These are phyloP conservation scores for Dexiosoma caninum DNA, from an alignment of 2,888 invertebrate species.

Conservation along the genomic window DNA sequence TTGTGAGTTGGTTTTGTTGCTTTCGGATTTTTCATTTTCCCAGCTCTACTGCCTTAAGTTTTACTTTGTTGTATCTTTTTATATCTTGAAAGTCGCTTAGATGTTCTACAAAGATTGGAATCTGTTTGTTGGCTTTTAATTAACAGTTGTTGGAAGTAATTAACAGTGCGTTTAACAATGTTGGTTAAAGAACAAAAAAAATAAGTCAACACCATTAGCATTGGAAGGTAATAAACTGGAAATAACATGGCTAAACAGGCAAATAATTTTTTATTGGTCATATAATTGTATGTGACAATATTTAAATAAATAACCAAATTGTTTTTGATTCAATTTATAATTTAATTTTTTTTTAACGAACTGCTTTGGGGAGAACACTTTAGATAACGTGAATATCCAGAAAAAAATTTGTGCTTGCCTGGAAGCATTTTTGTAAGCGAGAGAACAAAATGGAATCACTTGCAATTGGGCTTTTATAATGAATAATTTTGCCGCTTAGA, in stretches of 20 bases:
- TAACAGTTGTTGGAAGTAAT: conserved; percentile 55
- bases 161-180: conserved; percentile 45
- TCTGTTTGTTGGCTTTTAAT: conserved; percentile 51
- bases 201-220: neutral
- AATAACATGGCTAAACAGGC: conserved; percentile 13
- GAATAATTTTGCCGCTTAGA: too few relatives aligned
- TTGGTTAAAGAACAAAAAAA: conserved; percentile 23
- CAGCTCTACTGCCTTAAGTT: conserved; percentile 16
- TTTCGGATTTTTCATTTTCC: neutral
- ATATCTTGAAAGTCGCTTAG: neutral
- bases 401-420: neutral
- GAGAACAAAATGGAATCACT: too few relatives aligned
- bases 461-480: too few relatives aligned
- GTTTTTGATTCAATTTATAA: neutral
- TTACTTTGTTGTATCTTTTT: neutral
- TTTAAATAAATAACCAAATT: neutral
- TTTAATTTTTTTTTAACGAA: conserved; percentile 1
- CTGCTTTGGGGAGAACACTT: too few relatives aligned
- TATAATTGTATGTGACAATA: conserved; percentile 31
- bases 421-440: neutral
- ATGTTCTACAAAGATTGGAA: neutral
- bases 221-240: conserved; percentile 18
- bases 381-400: too few relatives aligned
- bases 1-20: neutral
- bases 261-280: conserved; percentile 36